Evolutionary conservation across 2,113 vertebrate genomes (phyloP).

Genomic region (Thermophis baileyi): DNA sequence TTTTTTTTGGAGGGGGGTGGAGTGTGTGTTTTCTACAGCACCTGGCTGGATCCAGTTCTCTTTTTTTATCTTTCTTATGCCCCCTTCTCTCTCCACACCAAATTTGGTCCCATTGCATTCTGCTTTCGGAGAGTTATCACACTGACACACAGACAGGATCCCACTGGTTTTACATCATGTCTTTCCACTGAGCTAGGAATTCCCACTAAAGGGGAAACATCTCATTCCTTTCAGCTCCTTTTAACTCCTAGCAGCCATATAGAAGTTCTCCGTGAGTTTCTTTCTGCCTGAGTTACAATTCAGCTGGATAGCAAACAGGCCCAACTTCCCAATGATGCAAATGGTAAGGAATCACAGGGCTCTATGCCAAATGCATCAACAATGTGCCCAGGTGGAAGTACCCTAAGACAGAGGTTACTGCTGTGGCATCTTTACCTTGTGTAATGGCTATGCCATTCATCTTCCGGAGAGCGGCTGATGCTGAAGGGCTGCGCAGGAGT

Average conservation of each 20-base stretch:
- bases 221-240: neutral
- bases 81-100: neutral
- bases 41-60: too few relatives aligned
- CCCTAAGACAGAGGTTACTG: neutral
- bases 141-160: neutral
- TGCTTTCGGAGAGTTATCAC: neutral
- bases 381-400: neutral
- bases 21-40: too few relatives aligned
- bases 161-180: neutral
- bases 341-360: neutral
- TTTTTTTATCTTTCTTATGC: neutral
- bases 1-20: neutral
- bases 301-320: neutral
- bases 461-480: slow-evolving; percentile 69
- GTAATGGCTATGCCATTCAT: slow-evolving; percentile 89
- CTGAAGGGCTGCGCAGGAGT: slow-evolving; percentile 79
- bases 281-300: neutral
- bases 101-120: neutral
- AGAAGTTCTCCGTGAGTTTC: neutral
- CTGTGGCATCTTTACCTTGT: slow-evolving; percentile 69
- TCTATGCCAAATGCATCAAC: neutral
- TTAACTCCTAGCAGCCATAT: neutral
- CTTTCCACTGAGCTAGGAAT: neutral
- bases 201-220: neutral
- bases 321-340: neutral